Conservation (phyloP, 64 coral and sea anemone species). For the Montipora cactus region DNA sequence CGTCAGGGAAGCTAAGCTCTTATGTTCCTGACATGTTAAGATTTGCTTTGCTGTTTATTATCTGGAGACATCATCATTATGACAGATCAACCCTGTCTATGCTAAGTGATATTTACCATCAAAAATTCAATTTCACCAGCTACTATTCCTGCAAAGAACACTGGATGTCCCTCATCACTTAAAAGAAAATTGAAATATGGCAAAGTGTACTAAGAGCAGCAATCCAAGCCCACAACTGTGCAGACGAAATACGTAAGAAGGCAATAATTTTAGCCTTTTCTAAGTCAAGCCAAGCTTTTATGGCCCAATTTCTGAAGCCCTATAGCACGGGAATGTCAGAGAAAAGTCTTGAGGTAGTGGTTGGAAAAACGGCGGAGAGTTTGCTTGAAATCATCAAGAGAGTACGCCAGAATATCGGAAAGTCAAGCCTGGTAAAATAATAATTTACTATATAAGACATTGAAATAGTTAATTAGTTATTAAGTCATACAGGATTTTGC, state of each 20-base stretch:
- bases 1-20: constrained; percentile 55
- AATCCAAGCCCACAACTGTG: constrained; percentile 45
- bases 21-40: constrained; percentile 60
- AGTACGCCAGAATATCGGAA: constrained; percentile 58
- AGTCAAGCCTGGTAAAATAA: constrained; percentile 67
- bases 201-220: constrained; percentile 62
- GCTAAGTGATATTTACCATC: constrained; percentile 76
- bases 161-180: constrained; percentile 50
- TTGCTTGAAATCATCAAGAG: constrained; percentile 47
- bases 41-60: constrained; percentile 65
- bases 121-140: constrained; percentile 37
- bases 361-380: constrained; percentile 64
- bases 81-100: constrained; percentile 71
- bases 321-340: constrained; percentile 58
- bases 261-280: constrained; percentile 67
- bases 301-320: constrained; percentile 44
- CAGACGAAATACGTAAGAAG: constrained; percentile 61
- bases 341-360: constrained; percentile 42
- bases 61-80: constrained; percentile 81
- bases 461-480: not conserved
- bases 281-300: constrained; percentile 48
- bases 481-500: not conserved
- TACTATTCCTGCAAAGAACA: constrained; percentile 63
- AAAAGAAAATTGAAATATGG: constrained; percentile 90
- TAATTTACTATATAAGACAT: not conserved